Percentiles rank a stretch among this genome's conserved stretches.
phyloP scores from a whole-genome alignment of 2,888 invertebrate species.

The Lathronympha strigana region DNA sequence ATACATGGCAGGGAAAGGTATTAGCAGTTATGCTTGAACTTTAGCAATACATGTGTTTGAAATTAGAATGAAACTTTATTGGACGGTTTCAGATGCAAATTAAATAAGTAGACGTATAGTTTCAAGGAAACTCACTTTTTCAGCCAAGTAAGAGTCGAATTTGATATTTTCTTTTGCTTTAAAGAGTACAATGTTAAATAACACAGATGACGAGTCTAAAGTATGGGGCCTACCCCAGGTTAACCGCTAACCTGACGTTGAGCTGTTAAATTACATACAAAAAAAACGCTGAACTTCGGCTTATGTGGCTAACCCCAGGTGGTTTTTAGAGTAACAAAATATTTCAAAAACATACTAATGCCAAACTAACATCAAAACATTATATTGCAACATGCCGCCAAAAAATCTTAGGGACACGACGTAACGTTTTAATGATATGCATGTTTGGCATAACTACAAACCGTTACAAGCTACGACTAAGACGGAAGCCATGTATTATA shows the following conservation, averaged over 20 bases:
- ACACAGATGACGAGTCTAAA: too few species aligned
- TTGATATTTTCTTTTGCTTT: too few species aligned
- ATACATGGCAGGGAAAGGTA: slow-evolving; percentile 48
- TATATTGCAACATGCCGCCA: background rate
- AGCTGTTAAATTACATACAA: too few species aligned
- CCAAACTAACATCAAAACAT: too few species aligned
- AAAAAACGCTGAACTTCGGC: too few species aligned
- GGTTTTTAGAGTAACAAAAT: background rate
- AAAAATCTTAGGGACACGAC: background rate
- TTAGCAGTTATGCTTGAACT: slow-evolving; percentile 59
- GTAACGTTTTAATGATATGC: slow-evolving; percentile 17
- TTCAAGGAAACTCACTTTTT: background rate
- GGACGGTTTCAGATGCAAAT: slow-evolving; percentile 4
- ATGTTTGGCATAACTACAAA: slow-evolving; percentile 38
- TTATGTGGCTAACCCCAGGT: too few species aligned
- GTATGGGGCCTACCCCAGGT: too few species aligned
- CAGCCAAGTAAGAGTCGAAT: background rate
- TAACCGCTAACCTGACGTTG: too few species aligned
- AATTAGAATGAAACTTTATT: slow-evolving; percentile 34
- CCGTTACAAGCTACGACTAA: slow-evolving; percentile 22
- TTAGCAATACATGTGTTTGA: slow-evolving; percentile 43
- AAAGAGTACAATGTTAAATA: too few species aligned
- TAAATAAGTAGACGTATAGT: background rate
- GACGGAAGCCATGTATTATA: slow-evolving; percentile 43
- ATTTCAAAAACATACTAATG: background rate